phyloP scores from a whole-genome alignment of 1,140 invertebrate genomes.

The Globodera ellingtonae region DNA sequence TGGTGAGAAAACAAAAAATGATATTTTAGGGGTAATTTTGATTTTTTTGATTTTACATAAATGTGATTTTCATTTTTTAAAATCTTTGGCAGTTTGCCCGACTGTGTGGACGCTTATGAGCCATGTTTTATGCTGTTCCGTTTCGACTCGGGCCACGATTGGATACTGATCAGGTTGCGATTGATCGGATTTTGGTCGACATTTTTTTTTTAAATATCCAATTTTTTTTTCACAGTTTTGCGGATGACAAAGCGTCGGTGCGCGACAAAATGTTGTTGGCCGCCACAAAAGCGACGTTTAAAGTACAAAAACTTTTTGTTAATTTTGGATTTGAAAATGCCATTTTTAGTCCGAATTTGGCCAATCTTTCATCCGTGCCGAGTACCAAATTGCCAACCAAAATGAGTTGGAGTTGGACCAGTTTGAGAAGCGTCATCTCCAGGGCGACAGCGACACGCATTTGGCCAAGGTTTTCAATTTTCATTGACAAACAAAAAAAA shows the following conservation, averaged over 20 bases:
- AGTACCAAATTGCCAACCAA: conserved; percentile 79
- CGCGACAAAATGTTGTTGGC: conserved; percentile 98
- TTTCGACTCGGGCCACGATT: conserved; percentile 81
- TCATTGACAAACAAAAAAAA: neutral
- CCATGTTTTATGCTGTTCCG: conserved; percentile 92
- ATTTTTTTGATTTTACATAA: too few species aligned
- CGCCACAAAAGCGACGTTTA: conserved; percentile 94
- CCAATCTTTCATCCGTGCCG: conserved; percentile 82
- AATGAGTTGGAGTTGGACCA: conserved; percentile 69
- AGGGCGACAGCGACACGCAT: neutral
- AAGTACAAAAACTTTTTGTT: conserved; percentile 65
- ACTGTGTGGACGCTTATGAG: conserved; percentile 80
- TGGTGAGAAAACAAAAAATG: neutral
- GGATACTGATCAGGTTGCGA: conserved; percentile 87
- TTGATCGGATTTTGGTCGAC: neutral
- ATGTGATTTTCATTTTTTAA: neutral
- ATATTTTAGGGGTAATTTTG: neutral
- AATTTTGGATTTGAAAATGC: neutral
- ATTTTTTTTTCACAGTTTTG: conserved; percentile 54
- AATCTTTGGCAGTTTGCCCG: conserved; percentile 70
- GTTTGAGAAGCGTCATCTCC: conserved; percentile 49
- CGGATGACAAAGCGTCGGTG: conserved; percentile 67
- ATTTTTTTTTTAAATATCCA: conserved; percentile 26
- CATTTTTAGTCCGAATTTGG: conserved; percentile 80
- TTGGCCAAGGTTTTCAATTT: conserved; percentile 5